Evolutionary conservation across 2,113 vertebrate genomes (phyloP), one percentile per base, ranked within the genome.

Genomic region (Rattus rattus): DNA sequence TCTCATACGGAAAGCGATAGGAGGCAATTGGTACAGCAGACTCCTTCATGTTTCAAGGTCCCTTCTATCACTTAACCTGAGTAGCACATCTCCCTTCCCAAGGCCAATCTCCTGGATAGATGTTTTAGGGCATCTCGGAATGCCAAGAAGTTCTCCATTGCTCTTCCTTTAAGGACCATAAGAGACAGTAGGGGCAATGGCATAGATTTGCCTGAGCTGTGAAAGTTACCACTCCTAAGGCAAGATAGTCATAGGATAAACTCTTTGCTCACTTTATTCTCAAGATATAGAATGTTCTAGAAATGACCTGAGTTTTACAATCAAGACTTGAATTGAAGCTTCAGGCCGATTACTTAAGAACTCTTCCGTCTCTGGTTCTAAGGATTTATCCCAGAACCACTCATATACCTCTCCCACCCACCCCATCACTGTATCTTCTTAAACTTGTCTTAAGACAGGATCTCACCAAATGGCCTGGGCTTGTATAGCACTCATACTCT

Each of bases 231-330:
- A 70, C n/a, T 92, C 9, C 24, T 65, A 47, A 93, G 20, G n/a
- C 3, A 84, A 80, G 65, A n/a, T 17, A 70, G 65, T 88, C 36
- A 81, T 81, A 88, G 47, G 85, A 39, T 73, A 77, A 85, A 94
- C 87, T 11, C 12, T 80, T 95, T 77, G 22, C 17, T 91, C 7
- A 88, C 6, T 36, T 67, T 93, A 52, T 49, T 88, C 56, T 92
- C 19, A 19, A 95, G 8, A 22, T 33, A 65, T 95, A 59, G 75
- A 47, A 87, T 5, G 24, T 94, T 79, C 59, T 95, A n/a, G 83
- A 96, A 96, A 69, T 43, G 87, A 47, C 1, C 52, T 84, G 70
- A 10, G 16, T 79, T 94, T 87, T 92, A 26, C 11, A 88, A 43
- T 92, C n/a, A 49, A 43, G 22, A 72, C 36, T 20, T 43, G 54